Conservation (phyloP, 2,888 invertebrate genomes). For the Dryadula phaetusa region DNA sequence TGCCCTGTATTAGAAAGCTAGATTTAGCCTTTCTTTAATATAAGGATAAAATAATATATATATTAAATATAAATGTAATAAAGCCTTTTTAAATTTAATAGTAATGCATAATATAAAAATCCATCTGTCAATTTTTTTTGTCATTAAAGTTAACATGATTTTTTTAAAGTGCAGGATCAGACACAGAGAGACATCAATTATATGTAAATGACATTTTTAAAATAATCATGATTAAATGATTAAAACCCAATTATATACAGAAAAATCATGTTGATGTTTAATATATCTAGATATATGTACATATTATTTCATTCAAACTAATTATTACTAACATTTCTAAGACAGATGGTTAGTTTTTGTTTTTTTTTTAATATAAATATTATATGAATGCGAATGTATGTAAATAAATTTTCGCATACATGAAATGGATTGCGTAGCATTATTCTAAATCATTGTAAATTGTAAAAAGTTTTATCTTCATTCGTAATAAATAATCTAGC, state of each 20-base stretch:
- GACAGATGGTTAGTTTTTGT: constrained; percentile 1
- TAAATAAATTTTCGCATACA: constrained; percentile 40
- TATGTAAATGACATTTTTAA: neutral
- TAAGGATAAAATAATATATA: constrained; percentile 51
- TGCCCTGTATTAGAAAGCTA: constrained; percentile 47
- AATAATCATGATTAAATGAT: neutral
- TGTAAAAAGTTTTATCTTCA: constrained; percentile 62
- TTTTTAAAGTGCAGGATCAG: neutral
- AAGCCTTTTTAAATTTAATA: constrained; percentile 17
- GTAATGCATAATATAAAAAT: neutral
- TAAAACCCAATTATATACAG: neutral
- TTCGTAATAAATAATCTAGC: constrained; percentile 20
- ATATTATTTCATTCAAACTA: constrained; percentile 10
- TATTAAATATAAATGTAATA: constrained; percentile 10
- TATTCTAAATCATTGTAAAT: constrained; percentile 80
- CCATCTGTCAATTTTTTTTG: constrained; percentile 15
- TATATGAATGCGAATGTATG: constrained; percentile 39
- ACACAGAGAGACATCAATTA: neutral
- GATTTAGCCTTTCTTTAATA: constrained; percentile 37
- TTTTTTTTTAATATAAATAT: constrained; percentile 2
- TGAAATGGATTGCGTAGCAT: constrained; percentile 73
- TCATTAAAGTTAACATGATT: neutral
- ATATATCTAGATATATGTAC: neutral
- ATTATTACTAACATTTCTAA: neutral
- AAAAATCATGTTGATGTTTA: neutral